Base-by-base conservation (phyloP, 2,113 vertebrate species). In the Phocoena sinus region DNA sequence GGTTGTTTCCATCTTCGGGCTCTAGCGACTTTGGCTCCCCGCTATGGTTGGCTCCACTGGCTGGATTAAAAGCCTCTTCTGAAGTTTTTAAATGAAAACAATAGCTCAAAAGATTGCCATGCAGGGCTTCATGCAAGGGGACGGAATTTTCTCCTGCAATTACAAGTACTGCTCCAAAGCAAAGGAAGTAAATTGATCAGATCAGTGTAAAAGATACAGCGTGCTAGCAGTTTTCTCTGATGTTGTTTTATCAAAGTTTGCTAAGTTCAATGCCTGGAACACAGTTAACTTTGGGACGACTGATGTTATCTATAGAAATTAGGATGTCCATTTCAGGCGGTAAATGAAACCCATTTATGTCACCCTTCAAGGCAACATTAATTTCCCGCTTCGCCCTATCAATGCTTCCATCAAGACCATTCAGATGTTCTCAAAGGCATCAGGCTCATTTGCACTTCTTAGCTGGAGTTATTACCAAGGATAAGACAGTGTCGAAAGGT, bases 401-500 rank as follows among this genome's bases (percentile, higher is more conserved):
- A 85, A 36, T 50, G 77, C 82, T 44, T 38, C 94, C 50, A 83
- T 94, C 91, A 70, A 62, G 38, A 62, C 36, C 81, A 74, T 70
- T 95, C 94, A 87, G 79, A 87, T 6, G 8, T 67, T 88, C 17
- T 84, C 20, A 68, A 71, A 96, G 38, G 67, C 10, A 0, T 17
- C 97, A 85, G 76, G 13, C 58, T 86, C 94, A 80, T 92, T 56
- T 91, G 82, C 67, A 76, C 63, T 67, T 95, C 89, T 84, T 70
- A 67, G 83, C 33, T 23, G 44, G 50, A 68, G 73, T 47, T 63
- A 91, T 91, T 91, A 85, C 50, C 31, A 83, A 33, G n/a, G 36
- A 82, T 68, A 33, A 90, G 67, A 70, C 36, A 76, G 76, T 5
- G 18, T 53, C 79, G 60, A 89, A 89, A 73, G 60, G 83, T 86